Percentiles rank a stretch among this genome's conserved stretches.
phyloP scores from a whole-genome alignment of 2,113 vertebrate genomes.

The Nycticryphes semicollaris region DNA sequence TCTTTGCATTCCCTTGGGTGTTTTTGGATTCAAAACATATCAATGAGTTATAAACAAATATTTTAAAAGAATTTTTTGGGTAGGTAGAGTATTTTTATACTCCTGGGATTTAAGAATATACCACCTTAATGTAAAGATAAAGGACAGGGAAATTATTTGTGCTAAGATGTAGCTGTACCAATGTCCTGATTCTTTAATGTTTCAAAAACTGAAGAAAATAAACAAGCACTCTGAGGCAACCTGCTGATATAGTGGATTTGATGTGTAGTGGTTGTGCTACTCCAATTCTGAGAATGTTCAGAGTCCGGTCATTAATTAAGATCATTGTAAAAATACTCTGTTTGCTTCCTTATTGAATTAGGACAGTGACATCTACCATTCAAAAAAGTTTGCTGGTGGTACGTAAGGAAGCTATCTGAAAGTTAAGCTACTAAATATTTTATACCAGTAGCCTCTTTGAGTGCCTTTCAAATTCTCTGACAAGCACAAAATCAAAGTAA shows the following conservation, averaged over 20 bases:
- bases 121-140: background rate
- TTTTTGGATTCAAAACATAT: background rate
- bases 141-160: background rate
- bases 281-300: background rate
- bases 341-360: background rate
- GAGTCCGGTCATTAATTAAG: background rate
- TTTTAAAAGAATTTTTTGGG: background rate
- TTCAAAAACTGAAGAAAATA: background rate
- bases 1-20: background rate
- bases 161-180: background rate
- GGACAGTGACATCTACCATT: background rate
- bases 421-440: conserved; percentile 43
- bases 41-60: background rate
- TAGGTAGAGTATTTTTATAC: background rate
- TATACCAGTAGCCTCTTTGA: background rate
- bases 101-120: background rate
- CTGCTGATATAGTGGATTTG: background rate
- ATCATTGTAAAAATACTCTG: background rate
- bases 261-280: background rate
- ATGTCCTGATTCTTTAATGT: background rate
- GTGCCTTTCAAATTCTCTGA: conserved; percentile 39
- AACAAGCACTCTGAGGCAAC: background rate
- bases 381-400: background rate
- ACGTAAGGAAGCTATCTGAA: background rate
- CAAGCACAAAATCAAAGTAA: conserved; percentile 50